Conservation (phyloP, 1,140 invertebrate species). For the Drosophila athabasca region DNA sequence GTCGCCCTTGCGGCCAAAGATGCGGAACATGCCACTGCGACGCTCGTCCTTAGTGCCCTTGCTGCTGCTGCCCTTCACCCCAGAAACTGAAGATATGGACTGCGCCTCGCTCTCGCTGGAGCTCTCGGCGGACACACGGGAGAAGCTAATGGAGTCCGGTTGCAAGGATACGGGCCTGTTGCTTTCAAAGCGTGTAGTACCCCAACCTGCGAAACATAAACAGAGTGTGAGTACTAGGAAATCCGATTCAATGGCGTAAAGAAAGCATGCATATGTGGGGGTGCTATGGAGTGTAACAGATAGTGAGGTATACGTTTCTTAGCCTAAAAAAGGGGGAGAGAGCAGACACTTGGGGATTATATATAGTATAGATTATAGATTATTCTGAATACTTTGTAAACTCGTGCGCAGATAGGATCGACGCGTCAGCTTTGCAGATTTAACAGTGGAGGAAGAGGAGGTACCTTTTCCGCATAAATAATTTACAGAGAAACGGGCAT, state of each 20-base stretch:
- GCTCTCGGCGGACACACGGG: slow-evolving; percentile 79
- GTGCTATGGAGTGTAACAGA: slow-evolving; percentile 21
- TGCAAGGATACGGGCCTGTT: slow-evolving; percentile 79
- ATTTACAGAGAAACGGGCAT: slow-evolving; percentile 25
- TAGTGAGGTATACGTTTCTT: slow-evolving; percentile 5
- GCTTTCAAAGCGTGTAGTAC: slow-evolving; percentile 73
- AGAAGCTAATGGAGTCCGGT: slow-evolving; percentile 78
- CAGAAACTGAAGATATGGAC: slow-evolving; percentile 81
- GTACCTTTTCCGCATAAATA: slow-evolving; percentile 27
- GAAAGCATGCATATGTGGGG: slow-evolving; percentile 42
- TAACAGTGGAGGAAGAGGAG: slow-evolving; percentile 49
- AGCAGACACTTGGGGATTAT: background rate
- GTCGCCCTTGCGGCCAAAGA: slow-evolving; percentile 82
- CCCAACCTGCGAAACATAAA: slow-evolving; percentile 70
- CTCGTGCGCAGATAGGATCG: slow-evolving; percentile 81
- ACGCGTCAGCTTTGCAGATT: slow-evolving; percentile 70
- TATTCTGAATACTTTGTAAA: slow-evolving; percentile 74
- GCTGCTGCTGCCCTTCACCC: slow-evolving; percentile 75
- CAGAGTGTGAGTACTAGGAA: slow-evolving; percentile 6
- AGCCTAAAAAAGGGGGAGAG: background rate
- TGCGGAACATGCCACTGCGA: slow-evolving; percentile 82
- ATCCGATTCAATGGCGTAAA: background rate
- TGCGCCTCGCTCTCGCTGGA: slow-evolving; percentile 83
- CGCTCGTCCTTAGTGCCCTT: slow-evolving; percentile 81
- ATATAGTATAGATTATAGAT: background rate